phyloP scores from a whole-genome alignment of 30 jellyfish, hydroid and myxozoan genomes.

The Pseudorhiza aurosa region DNA sequence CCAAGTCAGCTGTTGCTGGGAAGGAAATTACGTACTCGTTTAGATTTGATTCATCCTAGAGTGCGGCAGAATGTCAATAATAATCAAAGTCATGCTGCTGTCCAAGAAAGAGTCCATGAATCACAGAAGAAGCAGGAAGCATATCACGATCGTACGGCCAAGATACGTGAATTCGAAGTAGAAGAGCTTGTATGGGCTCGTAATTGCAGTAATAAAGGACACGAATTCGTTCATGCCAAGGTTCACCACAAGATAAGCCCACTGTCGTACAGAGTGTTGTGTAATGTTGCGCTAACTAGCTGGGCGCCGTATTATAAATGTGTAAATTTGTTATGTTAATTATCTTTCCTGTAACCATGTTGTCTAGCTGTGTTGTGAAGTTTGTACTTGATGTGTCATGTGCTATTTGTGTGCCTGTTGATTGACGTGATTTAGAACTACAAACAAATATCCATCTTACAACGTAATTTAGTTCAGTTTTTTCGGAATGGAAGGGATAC shows the following conservation, averaged over 20 bases:
- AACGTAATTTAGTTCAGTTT: no score
- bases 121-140: conserved; percentile 59
- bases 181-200: conserved; percentile 67
- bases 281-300: no score
- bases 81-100: conserved; percentile 46
- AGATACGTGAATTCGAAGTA: conserved; percentile 42
- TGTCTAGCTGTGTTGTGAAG: no score
- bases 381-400: no score
- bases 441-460: no score
- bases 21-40: conserved; percentile 61
- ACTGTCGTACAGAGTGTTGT: conserved; percentile 62
- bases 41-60: conserved; percentile 55
- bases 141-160: conserved; percentile 44
- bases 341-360: no score
- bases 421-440: no score
- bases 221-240: conserved; percentile 65
- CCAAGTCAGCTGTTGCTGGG: conserved; percentile 65
- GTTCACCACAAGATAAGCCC: conserved; percentile 55
- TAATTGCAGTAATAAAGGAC: conserved; percentile 38
- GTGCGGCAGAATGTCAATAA: conserved; percentile 39
- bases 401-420: no score
- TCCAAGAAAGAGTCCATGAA: conserved; percentile 41
- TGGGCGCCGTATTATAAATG: no score
- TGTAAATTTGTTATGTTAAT: no score
- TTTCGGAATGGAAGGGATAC: no score